Evolutionary conservation across 2,888 invertebrate genomes (phyloP), one percentile per base, ranked within the genome.

Genomic region (Athrips mouffetella): DNA sequence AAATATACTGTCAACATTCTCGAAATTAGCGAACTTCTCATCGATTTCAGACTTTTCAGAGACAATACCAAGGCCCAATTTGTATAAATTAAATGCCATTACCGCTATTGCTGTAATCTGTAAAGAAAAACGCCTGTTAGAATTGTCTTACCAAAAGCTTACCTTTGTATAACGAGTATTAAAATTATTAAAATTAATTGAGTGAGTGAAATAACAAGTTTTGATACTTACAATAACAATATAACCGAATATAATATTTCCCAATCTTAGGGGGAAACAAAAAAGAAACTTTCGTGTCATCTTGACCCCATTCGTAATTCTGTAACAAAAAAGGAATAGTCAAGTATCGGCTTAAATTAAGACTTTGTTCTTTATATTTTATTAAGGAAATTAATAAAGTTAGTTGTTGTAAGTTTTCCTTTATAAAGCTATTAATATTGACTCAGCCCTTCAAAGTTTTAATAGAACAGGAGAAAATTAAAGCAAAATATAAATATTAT

Each of bases 241-340:
- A 64, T 83, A 88, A 49, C 88, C 88, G 52, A 86, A 85, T 40
- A 88, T 68, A 57, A 86, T 75, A 63, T 87, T 88, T 49, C 87
- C 87, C 69, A 76, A 63, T 65, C 85, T 65, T 29, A 88, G 64
- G 50, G 87, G 87, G 58, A 88, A 88, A 62, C 87, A 88, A 58
- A 83, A 86, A 23, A 88, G 67, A 65, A 88, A 87, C 64, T 88
- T 88, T 62, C 87, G 77, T 54, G 81, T 86, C 87, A 88, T 88
- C 64, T 80, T 72, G 54, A 27, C 60, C 42, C 66, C 80, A 81
- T 80, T 57, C 70, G 71, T 57, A 55, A 54, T 56, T 60, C 82
- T 85, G 76, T 41, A 85, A 82, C 53, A 61, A 57, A 29, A 25
- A 29, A 27, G 27, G 27, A 27, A 27, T 5, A 39, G n/a, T 40